Conservation (phyloP, 2,797 vertebrate species). For the Remorina albescens region DNA sequence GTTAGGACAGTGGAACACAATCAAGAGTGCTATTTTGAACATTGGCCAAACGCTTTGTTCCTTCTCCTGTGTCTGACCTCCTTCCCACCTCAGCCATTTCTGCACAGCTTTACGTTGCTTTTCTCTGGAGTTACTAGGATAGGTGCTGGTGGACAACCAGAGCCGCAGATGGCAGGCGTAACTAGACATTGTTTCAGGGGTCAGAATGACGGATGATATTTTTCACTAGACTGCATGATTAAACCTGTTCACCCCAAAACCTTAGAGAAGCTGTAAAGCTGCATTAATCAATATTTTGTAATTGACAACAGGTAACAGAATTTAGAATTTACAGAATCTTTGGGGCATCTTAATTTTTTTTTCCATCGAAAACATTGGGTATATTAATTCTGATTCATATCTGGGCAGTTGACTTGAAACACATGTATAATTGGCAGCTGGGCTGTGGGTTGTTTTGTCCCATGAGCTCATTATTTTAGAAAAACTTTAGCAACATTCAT, state of each 20-base stretch:
- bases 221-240: constrained; percentile 17
- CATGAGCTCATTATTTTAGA: neutral
- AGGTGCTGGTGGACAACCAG: too few species aligned
- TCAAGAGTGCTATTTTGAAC: neutral
- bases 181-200: too few species aligned
- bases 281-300: constrained; percentile 43
- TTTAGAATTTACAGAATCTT: too few species aligned
- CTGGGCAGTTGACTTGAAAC: neutral
- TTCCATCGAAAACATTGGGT: too few species aligned
- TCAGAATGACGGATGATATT: too few species aligned
- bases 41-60: neutral
- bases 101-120: too few species aligned
- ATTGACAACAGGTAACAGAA: constrained; percentile 26
- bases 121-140: too few species aligned
- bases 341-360: too few species aligned
- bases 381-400: neutral
- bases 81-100: too few species aligned
- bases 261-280: constrained; percentile 17
- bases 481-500: neutral
- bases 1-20: neutral
- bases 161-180: too few species aligned
- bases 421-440: neutral
- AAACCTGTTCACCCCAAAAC: constrained; percentile 18
- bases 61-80: neutral
- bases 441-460: neutral